Percentiles rank a stretch among this genome's conserved stretches.
These are phyloP conservation scores for Musca vetustissima DNA, from an alignment of 1,140 invertebrate species.

Conservation along the genomic window DNA sequence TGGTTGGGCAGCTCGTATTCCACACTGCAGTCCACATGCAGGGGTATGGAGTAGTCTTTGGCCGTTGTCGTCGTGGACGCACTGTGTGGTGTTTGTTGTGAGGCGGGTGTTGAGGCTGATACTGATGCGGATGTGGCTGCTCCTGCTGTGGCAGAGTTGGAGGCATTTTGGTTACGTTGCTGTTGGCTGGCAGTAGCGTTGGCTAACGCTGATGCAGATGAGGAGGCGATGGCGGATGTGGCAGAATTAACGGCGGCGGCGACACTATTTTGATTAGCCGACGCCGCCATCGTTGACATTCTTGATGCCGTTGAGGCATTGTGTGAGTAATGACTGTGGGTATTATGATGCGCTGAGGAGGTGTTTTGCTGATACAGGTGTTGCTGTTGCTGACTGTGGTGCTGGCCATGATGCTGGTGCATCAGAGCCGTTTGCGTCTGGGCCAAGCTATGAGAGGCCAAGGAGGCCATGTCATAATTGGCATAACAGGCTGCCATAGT, in stretches of 20 bases:
- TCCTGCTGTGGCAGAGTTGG: not conserved
- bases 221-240: conserved; percentile 13
- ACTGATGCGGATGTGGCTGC: not conserved
- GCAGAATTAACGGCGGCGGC: conserved; percentile 10
- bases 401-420: conserved; percentile 43
- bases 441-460: conserved; percentile 34
- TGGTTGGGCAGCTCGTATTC: conserved; percentile 82
- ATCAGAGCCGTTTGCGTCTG: conserved; percentile 37
- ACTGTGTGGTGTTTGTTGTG: conserved; percentile 11
- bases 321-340: conserved; percentile 33
- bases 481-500: conserved; percentile 56
- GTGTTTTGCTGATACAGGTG: conserved; percentile 36
- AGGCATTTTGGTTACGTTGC: conserved; percentile 14
- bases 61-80: conserved; percentile 35
- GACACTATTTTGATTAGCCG: conserved; percentile 15
- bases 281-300: conserved; percentile 28
- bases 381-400: conserved; percentile 42
- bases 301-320: conserved; percentile 30
- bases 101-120: conserved; percentile 23
- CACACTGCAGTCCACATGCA: conserved; percentile 82
- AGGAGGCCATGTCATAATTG: conserved; percentile 51
- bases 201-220: conserved; percentile 7
- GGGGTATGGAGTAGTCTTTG: conserved; percentile 75
- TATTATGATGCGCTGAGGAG: conserved; percentile 34
- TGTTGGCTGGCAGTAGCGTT: conserved; percentile 12